A percentile compares a stretch with the other conserved stretches of the same genome.
phyloP scores from a whole-genome alignment of 2,888 invertebrate genomes.

The Carterocephalus palaemon region DNA sequence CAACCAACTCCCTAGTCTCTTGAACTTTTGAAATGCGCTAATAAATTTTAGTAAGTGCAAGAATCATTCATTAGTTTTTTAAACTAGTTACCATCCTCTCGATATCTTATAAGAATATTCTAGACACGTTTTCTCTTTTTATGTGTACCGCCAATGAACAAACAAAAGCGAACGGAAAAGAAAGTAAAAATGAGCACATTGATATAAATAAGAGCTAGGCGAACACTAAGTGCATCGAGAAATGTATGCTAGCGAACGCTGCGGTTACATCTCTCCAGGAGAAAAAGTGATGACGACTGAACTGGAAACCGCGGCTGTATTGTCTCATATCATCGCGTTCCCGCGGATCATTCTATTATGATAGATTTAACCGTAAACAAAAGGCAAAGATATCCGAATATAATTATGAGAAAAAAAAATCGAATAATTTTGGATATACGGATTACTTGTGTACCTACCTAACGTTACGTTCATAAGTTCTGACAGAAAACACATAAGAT shows the following conservation, averaged over 20 bases:
- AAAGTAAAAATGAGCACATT: constrained; percentile 77
- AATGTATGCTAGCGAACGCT: constrained; percentile 59
- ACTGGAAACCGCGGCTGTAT: constrained; percentile 61
- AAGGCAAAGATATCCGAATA: too few relatives aligned
- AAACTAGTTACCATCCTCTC: too few relatives aligned
- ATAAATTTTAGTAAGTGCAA: too few relatives aligned
- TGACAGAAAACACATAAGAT: too few relatives aligned
- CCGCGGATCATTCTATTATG: constrained; percentile 56
- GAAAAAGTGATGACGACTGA: constrained; percentile 65
- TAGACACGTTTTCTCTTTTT: constrained; percentile 9
- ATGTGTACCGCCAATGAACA: constrained; percentile 41
- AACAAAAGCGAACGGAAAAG: constrained; percentile 76
- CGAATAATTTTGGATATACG: too few relatives aligned
- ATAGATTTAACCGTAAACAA: too few relatives aligned
- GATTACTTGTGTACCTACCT: too few relatives aligned
- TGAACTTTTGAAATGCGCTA: too few relatives aligned
- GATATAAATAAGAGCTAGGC: constrained; percentile 67
- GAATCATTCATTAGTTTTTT: too few relatives aligned
- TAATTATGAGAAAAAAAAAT: too few relatives aligned
- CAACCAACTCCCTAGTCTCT: too few relatives aligned
- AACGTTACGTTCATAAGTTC: too few relatives aligned
- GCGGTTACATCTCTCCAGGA: constrained; percentile 52
- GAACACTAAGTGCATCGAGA: constrained; percentile 59
- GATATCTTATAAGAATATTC: constrained; percentile 17
- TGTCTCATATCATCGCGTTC: constrained; percentile 53